These are phyloP conservation scores for Anoplophora glabripennis DNA, from an alignment of 1,140 invertebrate species.

Conservation along the genomic window DNA sequence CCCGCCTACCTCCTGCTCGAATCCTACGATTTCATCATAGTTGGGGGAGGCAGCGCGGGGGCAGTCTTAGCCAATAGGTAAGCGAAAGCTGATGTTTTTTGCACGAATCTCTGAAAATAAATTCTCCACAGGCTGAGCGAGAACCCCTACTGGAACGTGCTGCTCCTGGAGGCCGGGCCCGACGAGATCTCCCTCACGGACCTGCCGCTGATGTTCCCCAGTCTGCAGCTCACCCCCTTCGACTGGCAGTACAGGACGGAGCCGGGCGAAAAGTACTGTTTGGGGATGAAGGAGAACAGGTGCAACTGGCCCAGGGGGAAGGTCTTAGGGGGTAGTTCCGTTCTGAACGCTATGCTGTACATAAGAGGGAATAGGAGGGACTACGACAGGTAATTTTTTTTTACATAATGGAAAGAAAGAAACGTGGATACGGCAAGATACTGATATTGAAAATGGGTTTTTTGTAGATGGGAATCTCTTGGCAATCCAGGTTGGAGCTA, in stretches of 20 bases:
- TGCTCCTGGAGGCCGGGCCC: constrained; percentile 78
- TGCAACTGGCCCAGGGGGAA: constrained; percentile 84
- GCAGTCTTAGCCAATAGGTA: constrained; percentile 67
- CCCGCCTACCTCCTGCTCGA: constrained; percentile 51
- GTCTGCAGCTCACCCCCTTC: constrained; percentile 66
- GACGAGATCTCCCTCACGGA: constrained; percentile 74
- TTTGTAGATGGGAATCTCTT: constrained; percentile 70
- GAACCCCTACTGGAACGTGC: constrained; percentile 64
- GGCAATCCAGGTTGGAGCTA: constrained; percentile 75
- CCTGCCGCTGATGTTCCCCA: constrained; percentile 70
- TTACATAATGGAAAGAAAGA: no score
- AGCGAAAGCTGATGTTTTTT: neutral
- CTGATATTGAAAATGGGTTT: no score
- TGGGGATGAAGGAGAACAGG: constrained; percentile 55
- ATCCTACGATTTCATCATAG: constrained; percentile 71
- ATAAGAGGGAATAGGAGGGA: constrained; percentile 86
- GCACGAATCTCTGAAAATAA: neutral
- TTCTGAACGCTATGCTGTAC: constrained; percentile 88
- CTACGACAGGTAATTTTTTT: constrained; percentile 86
- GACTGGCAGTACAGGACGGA: constrained; percentile 92
- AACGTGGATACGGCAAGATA: no score
- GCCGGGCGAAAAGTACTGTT: constrained; percentile 73
- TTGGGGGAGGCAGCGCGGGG: constrained; percentile 83
- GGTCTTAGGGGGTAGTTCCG: constrained; percentile 81
- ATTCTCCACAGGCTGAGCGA: constrained; percentile 61